A percentile compares a stretch with the other conserved stretches of the same genome.
Evolutionary conservation across 2,113 vertebrate genomes (phyloP).

Genomic region (Gymnogyps californianus): DNA sequence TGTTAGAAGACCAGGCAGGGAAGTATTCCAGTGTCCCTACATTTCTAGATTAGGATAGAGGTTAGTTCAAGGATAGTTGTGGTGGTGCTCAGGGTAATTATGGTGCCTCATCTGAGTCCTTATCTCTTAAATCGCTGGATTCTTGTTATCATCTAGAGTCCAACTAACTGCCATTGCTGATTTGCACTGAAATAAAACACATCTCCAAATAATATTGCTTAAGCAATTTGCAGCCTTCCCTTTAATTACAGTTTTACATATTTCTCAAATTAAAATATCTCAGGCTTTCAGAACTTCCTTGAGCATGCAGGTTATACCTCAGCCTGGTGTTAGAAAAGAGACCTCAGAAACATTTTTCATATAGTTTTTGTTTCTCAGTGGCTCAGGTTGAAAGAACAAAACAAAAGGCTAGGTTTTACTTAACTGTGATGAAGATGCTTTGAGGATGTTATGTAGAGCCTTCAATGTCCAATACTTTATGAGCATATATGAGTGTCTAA

Average conservation of each 20-base stretch:
- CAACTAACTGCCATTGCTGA: neutral
- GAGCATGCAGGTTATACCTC: neutral
- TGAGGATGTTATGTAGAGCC: neutral
- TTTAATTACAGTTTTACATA: neutral
- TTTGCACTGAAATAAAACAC: neutral
- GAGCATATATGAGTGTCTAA: neutral
- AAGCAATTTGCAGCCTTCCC: neutral
- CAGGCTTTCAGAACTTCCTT: neutral
- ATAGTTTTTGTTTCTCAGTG: neutral
- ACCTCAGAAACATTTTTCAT: neutral
- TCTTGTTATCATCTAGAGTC: neutral
- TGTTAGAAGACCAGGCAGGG: neutral
- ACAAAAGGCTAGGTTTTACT: neutral
- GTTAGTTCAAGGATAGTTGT: neutral
- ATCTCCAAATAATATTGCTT: neutral
- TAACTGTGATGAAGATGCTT: neutral
- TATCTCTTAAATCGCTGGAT: neutral
- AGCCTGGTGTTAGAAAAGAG: neutral
- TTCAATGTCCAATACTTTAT: neutral
- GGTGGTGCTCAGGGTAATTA: neutral
- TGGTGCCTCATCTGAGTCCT: neutral
- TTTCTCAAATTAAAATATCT: neutral
- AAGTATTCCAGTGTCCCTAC: neutral
- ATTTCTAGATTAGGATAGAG: neutral
- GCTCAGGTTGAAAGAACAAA: neutral